Conservation (phyloP, 1,140 invertebrate species). For the Cepaea nemoralis region DNA sequence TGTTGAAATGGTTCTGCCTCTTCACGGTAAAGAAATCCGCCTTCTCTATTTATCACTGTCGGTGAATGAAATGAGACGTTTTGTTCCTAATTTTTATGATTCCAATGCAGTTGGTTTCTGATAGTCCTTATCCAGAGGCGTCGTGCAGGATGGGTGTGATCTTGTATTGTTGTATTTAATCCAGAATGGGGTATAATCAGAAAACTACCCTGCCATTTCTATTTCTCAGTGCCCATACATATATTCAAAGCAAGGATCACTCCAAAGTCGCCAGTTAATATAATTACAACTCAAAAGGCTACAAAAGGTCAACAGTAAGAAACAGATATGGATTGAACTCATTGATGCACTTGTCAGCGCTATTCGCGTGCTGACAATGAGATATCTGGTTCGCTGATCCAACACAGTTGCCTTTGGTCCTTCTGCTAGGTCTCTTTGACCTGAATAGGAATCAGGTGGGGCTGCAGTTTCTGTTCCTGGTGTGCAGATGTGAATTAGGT, state of each 20-base stretch:
- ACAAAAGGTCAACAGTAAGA: neutral
- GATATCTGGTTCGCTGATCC: neutral
- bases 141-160: neutral
- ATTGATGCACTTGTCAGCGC: neutral
- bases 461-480: too few relatives aligned
- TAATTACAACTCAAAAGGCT: neutral
- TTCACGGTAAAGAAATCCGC: neutral
- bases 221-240: neutral
- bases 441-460: too few relatives aligned
- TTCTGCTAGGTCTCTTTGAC: too few relatives aligned
- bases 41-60: neutral
- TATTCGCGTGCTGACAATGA: neutral
- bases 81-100: neutral
- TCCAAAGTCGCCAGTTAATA: neutral
- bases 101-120: conserved; percentile 1
- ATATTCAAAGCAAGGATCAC: neutral
- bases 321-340: too few relatives aligned
- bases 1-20: conserved; percentile 2
- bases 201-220: neutral
- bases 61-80: neutral
- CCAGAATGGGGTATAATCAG: neutral
- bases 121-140: neutral
- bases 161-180: neutral
- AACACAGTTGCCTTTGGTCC: too few relatives aligned
- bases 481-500: too few relatives aligned